A percentile compares a stretch with the other conserved stretches of the same genome.
phyloP scores from a whole-genome alignment of 1,140 invertebrate genomes.

The Glomeris maerens region DNA sequence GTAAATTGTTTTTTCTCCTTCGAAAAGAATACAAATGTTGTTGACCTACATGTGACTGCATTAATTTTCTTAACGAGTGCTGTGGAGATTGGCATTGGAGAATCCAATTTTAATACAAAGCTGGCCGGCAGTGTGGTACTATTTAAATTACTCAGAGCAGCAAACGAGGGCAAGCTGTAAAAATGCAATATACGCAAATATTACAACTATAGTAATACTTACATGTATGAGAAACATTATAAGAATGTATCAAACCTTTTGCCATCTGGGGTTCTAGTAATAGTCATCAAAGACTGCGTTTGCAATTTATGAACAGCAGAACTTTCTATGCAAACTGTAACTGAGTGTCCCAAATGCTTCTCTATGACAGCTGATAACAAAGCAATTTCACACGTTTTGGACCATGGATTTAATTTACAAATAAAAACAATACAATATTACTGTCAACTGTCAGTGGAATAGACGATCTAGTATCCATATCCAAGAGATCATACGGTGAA shows the following conservation, averaged over 20 bases:
- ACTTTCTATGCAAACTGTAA: conserved; percentile 80
- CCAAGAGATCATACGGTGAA: conserved; percentile 80
- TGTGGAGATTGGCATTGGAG: conserved; percentile 70
- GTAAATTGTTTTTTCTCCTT: not conserved
- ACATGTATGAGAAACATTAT: not conserved
- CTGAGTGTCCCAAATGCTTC: conserved; percentile 63
- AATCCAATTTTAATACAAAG: conserved; percentile 72
- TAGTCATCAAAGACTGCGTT: conserved; percentile 54
- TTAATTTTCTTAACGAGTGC: conserved; percentile 55
- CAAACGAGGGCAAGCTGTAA: conserved; percentile 55
- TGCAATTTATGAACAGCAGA: conserved; percentile 75
- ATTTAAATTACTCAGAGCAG: conserved; percentile 60
- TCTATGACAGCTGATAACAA: conserved; percentile 39
- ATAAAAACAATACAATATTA: conserved; percentile 17
- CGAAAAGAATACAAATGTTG: not conserved
- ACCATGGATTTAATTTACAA: conserved; percentile 8
- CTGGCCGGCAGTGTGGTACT: conserved; percentile 75
- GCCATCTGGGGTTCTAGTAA: conserved; percentile 51
- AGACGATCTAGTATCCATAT: conserved; percentile 53
- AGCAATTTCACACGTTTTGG: conserved; percentile 6
- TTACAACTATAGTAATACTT: not conserved
- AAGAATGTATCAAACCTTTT: conserved; percentile 47
- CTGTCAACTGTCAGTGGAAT: conserved; percentile 57
- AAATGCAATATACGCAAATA: conserved; percentile 7
- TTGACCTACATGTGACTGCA: conserved; percentile 42